Evolutionary conservation across 2,113 vertebrate genomes (phyloP), one percentile per base, ranked within the genome.

Genomic region (Pelusios castaneus): DNA sequence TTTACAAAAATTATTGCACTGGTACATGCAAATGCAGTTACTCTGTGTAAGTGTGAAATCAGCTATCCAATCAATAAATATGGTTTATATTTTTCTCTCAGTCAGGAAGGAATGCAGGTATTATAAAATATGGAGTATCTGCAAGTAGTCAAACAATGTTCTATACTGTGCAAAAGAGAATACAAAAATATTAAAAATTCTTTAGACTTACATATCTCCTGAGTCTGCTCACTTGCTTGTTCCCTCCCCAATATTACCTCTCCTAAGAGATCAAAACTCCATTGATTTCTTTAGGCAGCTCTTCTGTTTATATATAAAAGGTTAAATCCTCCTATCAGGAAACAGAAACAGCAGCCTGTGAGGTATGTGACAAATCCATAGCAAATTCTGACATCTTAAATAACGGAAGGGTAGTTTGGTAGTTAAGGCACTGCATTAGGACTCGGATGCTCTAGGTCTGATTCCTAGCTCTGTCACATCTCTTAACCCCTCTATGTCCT

Each of bases 41-140:
- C 1, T 0, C 0, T 8, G 17, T 0, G 56, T 49, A 54, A 45
- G 1, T 5, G 8, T 5, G 24, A 38, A 89, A 51, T 6, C 22
- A 43, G 6, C 3, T 86, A 25, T 43, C 24, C 24, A 43, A 21
- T 27, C 22, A 76, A 76, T 76, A 76, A 76, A 76, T 76, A 76
- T 45, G 41, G 41, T 41, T 76, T 76, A 76, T 27, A 27, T 43
- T 76, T 45, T 45, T 76, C 25, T 27, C 41, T 76, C 41, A 21
- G 17, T 38, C n/a, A 70, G n/a, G n/a, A 70, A 70, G n/a, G 16
- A 38, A 70, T 70, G 34, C 34, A 70, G 63, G 63, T 38, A n/a
- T 38, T 70, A 70, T 22, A 70, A 70, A 10, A 67, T 67, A 70
- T 38, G 19, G 17, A 70, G n/a, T 38, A 21, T 17, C 10, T 70